Evolutionary conservation across 1,140 invertebrate genomes (phyloP), one percentile per base, ranked within the genome.

Genomic region (Dysdera silvatica): DNA sequence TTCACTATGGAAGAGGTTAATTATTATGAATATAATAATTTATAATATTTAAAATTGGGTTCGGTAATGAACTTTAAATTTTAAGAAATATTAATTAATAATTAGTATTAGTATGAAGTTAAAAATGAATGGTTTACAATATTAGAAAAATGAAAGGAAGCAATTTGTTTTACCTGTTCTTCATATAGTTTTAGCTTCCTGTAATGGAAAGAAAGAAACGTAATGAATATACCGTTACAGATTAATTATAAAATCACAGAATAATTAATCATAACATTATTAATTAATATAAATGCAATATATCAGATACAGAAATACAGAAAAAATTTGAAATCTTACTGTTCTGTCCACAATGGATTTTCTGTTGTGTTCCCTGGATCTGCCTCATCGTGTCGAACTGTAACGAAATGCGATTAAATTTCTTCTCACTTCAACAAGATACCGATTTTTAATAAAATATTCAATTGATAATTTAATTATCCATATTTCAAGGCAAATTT

Each of bases 331-430:
- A 52, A 52, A 32, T 79, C 84, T 81, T 74, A 87, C 85, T 91
- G 89, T 79, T 94, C 91, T 45, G 92, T 87, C 90, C 90, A 94
- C 1, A 94, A 77, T 0, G 91, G 91, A 81, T 94, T 94, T 75
- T 94, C 91, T n/a, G n/a, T n/a, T n/a, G n/a, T n/a, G n/a, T n/a
- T n/a, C n/a, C n/a, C n/a, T n/a, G n/a, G n/a, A n/a, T n/a, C n/a
- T n/a, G n/a, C n/a, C n/a, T n/a, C n/a, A n/a, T n/a, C 0, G 89
- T 94, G 32, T 47, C 70, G 3, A 87, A 90, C 67, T 29, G 48
- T 58, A 53, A 87, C 86, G 87, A 71, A 91, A 87, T 28, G 90
- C 84, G 40, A 91, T 87, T 64, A 87, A 82, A 61, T 89, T 84
- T 56, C 88, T 85, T 20, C 88, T 88, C n/a, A 90, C 72, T 47